Evolutionary conservation across 1,140 invertebrate species (phyloP).

Genomic region (Penaeus chinensis): DNA sequence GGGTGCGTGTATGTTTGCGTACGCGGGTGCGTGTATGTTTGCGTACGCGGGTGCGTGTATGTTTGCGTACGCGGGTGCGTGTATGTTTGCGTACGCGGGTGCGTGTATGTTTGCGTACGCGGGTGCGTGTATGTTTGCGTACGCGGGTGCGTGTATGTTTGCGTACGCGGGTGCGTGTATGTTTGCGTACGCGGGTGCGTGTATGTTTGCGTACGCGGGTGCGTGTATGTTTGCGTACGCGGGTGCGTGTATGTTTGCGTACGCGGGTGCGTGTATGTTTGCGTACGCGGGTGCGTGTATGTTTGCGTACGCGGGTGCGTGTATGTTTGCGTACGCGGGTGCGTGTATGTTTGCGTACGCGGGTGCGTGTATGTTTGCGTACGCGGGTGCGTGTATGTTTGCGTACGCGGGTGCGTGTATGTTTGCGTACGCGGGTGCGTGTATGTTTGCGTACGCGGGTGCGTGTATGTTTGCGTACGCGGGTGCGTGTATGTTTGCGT

Average conservation of each 20-base stretch:
- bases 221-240: not conserved
- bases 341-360: not conserved
- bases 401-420: not conserved
- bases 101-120: not conserved
- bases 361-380: not conserved
- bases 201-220: not conserved
- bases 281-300: too few species aligned
- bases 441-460: not conserved
- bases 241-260: not conserved
- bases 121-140: not conserved
- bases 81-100: not conserved
- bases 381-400: not conserved
- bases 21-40: not conserved
- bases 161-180: not conserved
- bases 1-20: not conserved
- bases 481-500: not conserved
- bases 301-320: not conserved
- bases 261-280: not conserved
- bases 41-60: not conserved
- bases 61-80: not conserved
- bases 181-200: not conserved
- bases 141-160: not conserved
- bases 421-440: not conserved
- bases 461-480: not conserved
- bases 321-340: not conserved